A percentile compares a stretch with the other conserved stretches of the same genome.
These are phyloP conservation scores for Rhopalosiphum nymphaeae DNA, from an alignment of 2,888 invertebrate genomes.

Conservation along the genomic window DNA sequence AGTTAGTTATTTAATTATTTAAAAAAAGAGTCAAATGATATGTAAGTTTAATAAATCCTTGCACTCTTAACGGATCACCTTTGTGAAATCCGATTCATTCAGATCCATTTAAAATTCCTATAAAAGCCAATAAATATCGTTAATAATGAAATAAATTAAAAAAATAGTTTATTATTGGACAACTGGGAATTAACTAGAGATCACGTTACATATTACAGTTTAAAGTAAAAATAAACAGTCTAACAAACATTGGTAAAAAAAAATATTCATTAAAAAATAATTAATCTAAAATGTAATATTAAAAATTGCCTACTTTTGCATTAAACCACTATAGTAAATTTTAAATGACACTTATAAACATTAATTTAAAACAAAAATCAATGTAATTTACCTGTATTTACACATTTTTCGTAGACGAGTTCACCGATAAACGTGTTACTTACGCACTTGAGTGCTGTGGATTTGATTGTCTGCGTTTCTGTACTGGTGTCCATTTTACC, in stretches of 20 bases:
- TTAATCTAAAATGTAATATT: not conserved
- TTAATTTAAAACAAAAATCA: not conserved
- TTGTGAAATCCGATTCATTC: not conserved
- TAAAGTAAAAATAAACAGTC: not conserved
- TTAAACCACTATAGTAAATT: not conserved
- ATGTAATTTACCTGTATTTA: not conserved
- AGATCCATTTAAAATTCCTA: not conserved
- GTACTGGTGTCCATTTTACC: slow-evolving; percentile 75
- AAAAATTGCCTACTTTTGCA: not conserved
- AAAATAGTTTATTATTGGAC: not conserved
- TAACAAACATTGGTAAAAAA: not conserved
- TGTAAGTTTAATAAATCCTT: not conserved
- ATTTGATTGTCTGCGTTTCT: slow-evolving; percentile 69
- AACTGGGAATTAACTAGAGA: not conserved
- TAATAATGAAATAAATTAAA: not conserved
- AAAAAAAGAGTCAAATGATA: not conserved
- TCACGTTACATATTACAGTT: not conserved
- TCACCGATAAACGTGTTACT: slow-evolving; percentile 81
- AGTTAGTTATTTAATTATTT: not conserved
- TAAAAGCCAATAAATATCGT: not conserved
- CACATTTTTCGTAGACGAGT: slow-evolving; percentile 66
- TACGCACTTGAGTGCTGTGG: slow-evolving; percentile 80
- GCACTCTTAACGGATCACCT: not conserved
- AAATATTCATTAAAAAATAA: not conserved
- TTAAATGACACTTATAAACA: not conserved